phyloP scores from a whole-genome alignment of 2,797 vertebrate species.

The Amazonetta brasiliensis region DNA sequence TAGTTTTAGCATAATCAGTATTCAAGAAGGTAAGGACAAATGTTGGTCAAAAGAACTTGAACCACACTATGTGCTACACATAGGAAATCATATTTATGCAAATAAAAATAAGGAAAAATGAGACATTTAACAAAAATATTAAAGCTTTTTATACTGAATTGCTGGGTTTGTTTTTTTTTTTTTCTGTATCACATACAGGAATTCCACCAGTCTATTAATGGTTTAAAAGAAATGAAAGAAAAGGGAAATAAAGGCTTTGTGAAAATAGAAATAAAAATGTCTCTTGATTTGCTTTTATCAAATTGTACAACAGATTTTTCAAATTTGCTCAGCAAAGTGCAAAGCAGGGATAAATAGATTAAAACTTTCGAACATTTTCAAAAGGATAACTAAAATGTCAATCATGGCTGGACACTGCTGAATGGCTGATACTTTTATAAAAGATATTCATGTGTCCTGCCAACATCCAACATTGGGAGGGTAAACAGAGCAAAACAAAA shows the following conservation, averaged over 20 bases:
- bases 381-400: background rate
- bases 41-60: background rate
- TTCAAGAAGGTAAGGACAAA: background rate
- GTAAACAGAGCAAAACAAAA: slow-evolving; percentile 46
- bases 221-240: background rate
- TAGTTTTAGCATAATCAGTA: background rate
- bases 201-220: background rate
- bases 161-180: background rate
- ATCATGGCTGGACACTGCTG: background rate
- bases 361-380: background rate
- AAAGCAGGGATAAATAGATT: background rate
- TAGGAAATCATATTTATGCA: background rate
- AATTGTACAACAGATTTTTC: background rate
- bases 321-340: background rate
- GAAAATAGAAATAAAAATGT: background rate
- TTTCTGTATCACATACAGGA: background rate
- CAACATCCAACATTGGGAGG: background rate
- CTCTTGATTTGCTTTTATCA: background rate
- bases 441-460: background rate
- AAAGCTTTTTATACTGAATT: background rate
- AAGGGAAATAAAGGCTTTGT: background rate
- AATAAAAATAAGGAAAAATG: background rate
- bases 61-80: background rate
- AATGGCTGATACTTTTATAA: background rate
- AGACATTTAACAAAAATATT: background rate